Percentiles rank a stretch among this genome's conserved stretches.
Conservation (phyloP, 2,797 vertebrate genomes). For the Merluccius polli region DNA sequence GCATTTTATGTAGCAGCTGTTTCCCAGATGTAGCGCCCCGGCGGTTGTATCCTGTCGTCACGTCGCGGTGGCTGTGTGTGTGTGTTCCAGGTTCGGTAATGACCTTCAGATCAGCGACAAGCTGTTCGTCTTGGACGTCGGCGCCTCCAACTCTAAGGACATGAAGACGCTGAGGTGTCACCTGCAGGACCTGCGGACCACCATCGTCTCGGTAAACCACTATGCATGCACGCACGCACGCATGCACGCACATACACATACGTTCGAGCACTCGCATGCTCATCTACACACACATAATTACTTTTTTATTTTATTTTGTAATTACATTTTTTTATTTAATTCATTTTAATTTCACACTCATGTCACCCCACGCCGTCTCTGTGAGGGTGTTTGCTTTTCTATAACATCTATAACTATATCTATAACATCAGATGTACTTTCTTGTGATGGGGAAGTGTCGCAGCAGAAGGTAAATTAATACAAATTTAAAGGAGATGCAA, state of each 20-base stretch:
- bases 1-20: no score
- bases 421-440: background rate
- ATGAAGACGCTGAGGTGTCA: conserved; percentile 90
- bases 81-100: conserved; percentile 83
- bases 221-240: background rate
- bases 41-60: background rate
- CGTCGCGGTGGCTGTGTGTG: background rate
- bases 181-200: conserved; percentile 86
- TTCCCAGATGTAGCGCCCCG: background rate
- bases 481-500: no score
- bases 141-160: conserved; percentile 93
- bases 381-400: no score
- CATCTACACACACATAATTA: no score
- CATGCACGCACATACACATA: background rate
- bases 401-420: no score
- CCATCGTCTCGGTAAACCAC: conserved; percentile 83
- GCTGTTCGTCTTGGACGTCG: conserved; percentile 90
- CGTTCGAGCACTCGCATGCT: no score
- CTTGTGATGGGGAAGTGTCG: background rate
- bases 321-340: no score
- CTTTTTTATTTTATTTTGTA: no score
- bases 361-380: background rate
- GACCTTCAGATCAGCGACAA: conserved; percentile 90
- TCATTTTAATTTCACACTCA: no score
- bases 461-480: background rate